Base-by-base conservation (phyloP, 2,797 vertebrate genomes). In the Rhyacichthys aspro region DNA sequence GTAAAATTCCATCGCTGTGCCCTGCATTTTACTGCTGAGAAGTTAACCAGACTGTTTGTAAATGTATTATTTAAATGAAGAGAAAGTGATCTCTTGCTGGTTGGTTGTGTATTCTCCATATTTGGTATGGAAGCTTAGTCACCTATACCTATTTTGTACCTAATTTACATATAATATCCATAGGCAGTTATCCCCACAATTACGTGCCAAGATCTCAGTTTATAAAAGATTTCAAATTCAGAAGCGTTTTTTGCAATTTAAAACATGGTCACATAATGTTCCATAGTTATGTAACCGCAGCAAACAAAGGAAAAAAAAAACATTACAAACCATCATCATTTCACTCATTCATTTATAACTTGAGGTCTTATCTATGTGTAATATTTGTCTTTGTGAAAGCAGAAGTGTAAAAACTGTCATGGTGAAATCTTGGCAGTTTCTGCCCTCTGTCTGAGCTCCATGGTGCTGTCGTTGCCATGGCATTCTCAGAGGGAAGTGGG, bases 221-320 rank as follows among this genome's bases (percentile, higher is more conserved):
- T n/a, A n/a, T n/a, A n/a, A n/a, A n/a, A n/a, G n/a, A n/a, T n/a
- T n/a, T n/a, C n/a, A n/a, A n/a, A n/a, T n/a, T n/a, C n/a, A n/a
- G n/a, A n/a, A n/a, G n/a, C n/a, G n/a, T n/a, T n/a, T n/a, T n/a
- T n/a, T n/a, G n/a, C n/a, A n/a, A n/a, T n/a, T n/a, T n/a, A n/a
- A n/a, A n/a, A n/a, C n/a, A n/a, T n/a, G n/a, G n/a, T n/a, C n/a
- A n/a, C n/a, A n/a, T n/a, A n/a, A n/a, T n/a, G n/a, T n/a, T n/a
- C n/a, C n/a, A n/a, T n/a, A n/a, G 62, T 81, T 70, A 46, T 68
- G 44, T 67, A 78, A 76, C 57, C 23, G 34, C 12, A 47, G 43
- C 11, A 42, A 38, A 36, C 17, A 45, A n/a, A 53, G 42, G 55
- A 15, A 10, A 23, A 23, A 23, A 23, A 23, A 23, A 23, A 2